These are phyloP conservation scores for Pterois miles DNA, from an alignment of 2,797 vertebrate genomes.

Conservation along the genomic window DNA sequence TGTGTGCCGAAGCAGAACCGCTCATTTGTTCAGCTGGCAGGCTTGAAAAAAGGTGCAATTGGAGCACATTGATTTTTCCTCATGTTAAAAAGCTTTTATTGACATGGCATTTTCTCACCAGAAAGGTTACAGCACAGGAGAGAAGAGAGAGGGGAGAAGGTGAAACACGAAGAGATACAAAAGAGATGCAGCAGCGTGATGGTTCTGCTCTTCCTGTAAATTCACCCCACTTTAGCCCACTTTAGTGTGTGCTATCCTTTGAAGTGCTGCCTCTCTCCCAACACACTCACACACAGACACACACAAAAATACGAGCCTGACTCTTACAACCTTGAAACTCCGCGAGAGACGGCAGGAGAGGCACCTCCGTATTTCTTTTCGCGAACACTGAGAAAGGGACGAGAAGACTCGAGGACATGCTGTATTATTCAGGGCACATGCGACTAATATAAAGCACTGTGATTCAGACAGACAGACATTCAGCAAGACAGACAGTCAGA, in stretches of 20 bases:
- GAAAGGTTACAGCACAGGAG: constrained; percentile 58
- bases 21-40: constrained; percentile 21
- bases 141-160: constrained; percentile 22
- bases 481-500: not conserved
- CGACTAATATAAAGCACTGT: not conserved
- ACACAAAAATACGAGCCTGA: not conserved
- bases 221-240: constrained; percentile 54
- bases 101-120: constrained; percentile 72
- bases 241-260: constrained; percentile 36
- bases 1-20: not conserved
- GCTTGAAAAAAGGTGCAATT: constrained; percentile 57
- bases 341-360: not conserved
- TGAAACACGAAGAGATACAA: constrained; percentile 48
- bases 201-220: constrained; percentile 29
- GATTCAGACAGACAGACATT: constrained; percentile 11
- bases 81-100: constrained; percentile 78
- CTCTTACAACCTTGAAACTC: constrained; percentile 24
- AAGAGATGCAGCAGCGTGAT: constrained; percentile 24
- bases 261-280: constrained; percentile 2
- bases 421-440: constrained; percentile 22
- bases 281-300: not conserved
- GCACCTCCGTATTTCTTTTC: not conserved
- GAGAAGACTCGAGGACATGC: not conserved
- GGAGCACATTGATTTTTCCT: constrained; percentile 73
- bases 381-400: not conserved